These are phyloP conservation scores for Noctua pronuba DNA, from an alignment of 2,888 invertebrate genomes.

Conservation along the genomic window DNA sequence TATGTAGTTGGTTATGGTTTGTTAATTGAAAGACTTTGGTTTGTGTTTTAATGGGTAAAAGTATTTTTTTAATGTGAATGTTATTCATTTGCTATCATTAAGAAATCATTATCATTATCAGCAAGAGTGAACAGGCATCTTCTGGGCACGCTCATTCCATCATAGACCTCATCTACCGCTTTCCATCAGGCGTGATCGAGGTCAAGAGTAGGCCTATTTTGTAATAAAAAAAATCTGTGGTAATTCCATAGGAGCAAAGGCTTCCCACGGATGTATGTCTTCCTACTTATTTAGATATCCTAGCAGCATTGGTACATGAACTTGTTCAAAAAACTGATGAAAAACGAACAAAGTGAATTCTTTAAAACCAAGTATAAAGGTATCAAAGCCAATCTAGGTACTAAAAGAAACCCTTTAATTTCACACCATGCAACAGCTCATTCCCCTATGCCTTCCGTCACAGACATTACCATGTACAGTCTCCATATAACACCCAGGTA, in stretches of 20 bases:
- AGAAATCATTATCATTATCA: too few species aligned
- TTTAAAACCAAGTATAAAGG: background rate
- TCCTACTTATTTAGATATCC: background rate
- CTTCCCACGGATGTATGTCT: background rate
- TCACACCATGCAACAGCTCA: background rate
- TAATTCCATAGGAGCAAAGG: background rate
- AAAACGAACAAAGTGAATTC: background rate
- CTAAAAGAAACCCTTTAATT: conserved; percentile 11
- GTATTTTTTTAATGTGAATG: too few species aligned
- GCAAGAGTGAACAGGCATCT: too few species aligned
- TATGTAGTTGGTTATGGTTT: background rate
- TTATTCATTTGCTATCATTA: background rate
- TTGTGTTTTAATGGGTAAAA: background rate
- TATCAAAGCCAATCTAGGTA: background rate
- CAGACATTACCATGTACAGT: background rate
- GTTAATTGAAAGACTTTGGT: background rate
- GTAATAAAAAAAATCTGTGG: too few species aligned
- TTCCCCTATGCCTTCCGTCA: background rate
- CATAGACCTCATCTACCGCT: too few species aligned
- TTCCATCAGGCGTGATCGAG: too few species aligned
- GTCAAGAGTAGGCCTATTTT: too few species aligned
- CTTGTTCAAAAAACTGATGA: background rate
- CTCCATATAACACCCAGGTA: background rate
- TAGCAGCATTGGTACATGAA: background rate
- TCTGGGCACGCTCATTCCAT: too few species aligned